Percentiles rank a stretch among this genome's conserved stretches.
Evolutionary conservation across 2,113 vertebrate species (phyloP).

Genomic region (Istiophorus platypterus): DNA sequence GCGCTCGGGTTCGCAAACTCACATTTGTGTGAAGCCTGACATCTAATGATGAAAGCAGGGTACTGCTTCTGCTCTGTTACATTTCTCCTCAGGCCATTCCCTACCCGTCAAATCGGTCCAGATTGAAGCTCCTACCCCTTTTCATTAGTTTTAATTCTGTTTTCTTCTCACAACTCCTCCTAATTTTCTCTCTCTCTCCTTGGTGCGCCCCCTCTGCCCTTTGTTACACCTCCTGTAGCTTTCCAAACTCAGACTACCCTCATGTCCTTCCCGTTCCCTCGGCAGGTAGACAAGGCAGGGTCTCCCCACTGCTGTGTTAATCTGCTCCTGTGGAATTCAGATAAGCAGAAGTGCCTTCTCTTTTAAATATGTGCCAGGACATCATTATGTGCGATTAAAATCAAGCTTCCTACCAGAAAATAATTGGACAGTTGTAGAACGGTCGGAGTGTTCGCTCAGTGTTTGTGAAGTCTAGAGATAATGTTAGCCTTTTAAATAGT

Average conservation of each 20-base stretch:
- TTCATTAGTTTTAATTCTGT: not conserved
- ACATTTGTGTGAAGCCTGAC: conserved; percentile 1
- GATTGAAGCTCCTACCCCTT: not conserved
- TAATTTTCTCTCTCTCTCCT: not conserved
- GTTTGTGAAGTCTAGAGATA: conserved; percentile 23
- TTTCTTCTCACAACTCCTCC: not conserved
- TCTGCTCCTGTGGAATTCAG: conserved; percentile 67
- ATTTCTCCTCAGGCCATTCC: not conserved
- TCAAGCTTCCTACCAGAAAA: conserved; percentile 61
- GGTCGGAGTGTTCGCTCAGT: conserved; percentile 14
- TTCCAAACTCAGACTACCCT: conserved; percentile 18
- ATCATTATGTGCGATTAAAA: conserved; percentile 81
- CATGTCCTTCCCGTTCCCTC: conserved; percentile 25
- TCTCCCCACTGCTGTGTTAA: conserved; percentile 74
- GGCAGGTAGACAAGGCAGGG: conserved; percentile 45
- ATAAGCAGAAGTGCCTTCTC: conserved; percentile 39
- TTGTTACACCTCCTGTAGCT: conserved; percentile 1
- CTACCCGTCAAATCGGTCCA: not conserved
- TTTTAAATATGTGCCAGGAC: conserved; percentile 44
- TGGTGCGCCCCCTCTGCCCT: not conserved
- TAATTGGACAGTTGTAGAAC: conserved; percentile 24
- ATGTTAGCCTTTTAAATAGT: conserved; percentile 18
- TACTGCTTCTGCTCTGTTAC: not conserved
- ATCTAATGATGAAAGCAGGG: not conserved
- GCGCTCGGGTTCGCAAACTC: not conserved